These are phyloP conservation scores for Pangasius djambal DNA, from an alignment of 2,797 vertebrate species.

Conservation along the genomic window DNA sequence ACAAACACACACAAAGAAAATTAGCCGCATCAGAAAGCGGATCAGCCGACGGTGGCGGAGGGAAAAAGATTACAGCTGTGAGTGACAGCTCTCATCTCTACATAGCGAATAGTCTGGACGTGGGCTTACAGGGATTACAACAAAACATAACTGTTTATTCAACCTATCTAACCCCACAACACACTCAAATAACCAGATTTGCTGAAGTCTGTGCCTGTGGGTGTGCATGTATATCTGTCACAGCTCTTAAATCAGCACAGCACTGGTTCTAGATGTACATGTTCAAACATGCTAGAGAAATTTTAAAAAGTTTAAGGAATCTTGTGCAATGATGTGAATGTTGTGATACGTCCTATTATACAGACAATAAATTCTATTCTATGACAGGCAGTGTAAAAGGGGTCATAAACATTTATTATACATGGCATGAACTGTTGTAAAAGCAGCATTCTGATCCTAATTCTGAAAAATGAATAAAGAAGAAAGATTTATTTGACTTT, in stretches of 20 bases:
- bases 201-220: neutral
- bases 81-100: slow-evolving; percentile 70
- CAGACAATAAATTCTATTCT: neutral
- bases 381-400: neutral
- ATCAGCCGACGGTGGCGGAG: slow-evolving; percentile 76
- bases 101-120: slow-evolving; percentile 69
- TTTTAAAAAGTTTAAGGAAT: neutral
- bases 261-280: too few relatives aligned
- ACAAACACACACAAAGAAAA: slow-evolving; percentile 47
- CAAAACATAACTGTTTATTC: slow-evolving; percentile 68
- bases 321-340: neutral
- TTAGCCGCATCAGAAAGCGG: slow-evolving; percentile 66
- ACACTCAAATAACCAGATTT: slow-evolving; percentile 8
- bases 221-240: slow-evolving; percentile 4
- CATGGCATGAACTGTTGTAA: slow-evolving; percentile 22
- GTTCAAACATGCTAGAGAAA: neutral
- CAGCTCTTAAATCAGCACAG: neutral
- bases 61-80: slow-evolving; percentile 74
- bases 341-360: neutral
- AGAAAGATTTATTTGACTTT: slow-evolving; percentile 20
- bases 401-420: slow-evolving; percentile 27
- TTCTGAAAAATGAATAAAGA: slow-evolving; percentile 12
- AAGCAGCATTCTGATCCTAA: slow-evolving; percentile 7
- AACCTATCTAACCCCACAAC: slow-evolving; percentile 47
- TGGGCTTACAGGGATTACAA: slow-evolving; percentile 71